Evolutionary conservation across 2,797 vertebrate species (phyloP), one percentile per base, ranked within the genome.

Genomic region (Phataginus tricuspis): DNA sequence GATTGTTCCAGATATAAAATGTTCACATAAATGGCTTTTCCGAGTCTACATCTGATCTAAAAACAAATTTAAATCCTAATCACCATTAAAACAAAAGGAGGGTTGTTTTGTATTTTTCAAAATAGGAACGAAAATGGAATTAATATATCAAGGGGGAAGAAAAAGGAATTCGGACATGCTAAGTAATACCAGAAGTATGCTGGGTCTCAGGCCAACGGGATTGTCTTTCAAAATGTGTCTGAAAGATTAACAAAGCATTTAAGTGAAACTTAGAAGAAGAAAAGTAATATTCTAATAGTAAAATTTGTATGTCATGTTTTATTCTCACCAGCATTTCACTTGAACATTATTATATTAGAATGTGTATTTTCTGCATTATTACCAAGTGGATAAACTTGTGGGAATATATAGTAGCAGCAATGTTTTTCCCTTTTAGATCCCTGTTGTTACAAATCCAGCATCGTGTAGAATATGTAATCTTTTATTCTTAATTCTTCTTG

Each of bases 1-100:
- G 92, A 84, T 89, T 97, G n/a, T 96, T 97, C 59, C 23, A 86
- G 31, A 92, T 90, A 57, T 42, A 80, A 83, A 97, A 86, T 86
- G 4, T 86, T 94, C 25, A 69, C 19, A 37, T 77, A 92, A 96
- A 71, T 80, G 66, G 18, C 34, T 92, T 95, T 95, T 95, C 66
- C 29, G 96, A 2, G 49, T 34, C 59, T 92, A 34, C 13, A 45
- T 95, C 51, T 96, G 10, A 83, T 90, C 19, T 91, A 66, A 78
- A 91, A 88, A 42, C 29, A 88, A 91, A 66, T 59, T 90, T 69
- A 86, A 90, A 69, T 95, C 66, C 94, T 86, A 53, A 53, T 90
- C 34, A 59, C 16, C 15, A 12, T 72, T 96, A 91, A 95, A 83
- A 91, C 95, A 94, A 94, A n/a, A 63, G 31, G 34, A 64, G 16